Conservation (phyloP, 2,113 vertebrate species). For the Eulemur rufifrons region DNA sequence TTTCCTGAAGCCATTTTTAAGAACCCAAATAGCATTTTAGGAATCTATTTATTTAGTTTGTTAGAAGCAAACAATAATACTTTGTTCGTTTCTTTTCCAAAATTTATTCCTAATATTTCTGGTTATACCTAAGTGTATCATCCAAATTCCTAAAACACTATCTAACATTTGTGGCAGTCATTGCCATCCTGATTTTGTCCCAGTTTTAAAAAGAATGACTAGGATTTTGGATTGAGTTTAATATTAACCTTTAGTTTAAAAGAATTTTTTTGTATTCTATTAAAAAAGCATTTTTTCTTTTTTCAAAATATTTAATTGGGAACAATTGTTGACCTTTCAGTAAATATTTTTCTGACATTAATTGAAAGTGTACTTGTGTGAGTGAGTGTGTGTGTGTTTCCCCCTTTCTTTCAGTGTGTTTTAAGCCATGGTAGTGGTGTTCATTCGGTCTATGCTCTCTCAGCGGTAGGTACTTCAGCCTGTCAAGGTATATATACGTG, state of each 20-base stretch:
- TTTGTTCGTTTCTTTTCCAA: not conserved
- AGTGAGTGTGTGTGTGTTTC: not conserved
- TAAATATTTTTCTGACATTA: not conserved
- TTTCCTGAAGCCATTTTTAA: not conserved
- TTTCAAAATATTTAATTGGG: not conserved
- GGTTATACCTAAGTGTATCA: not conserved
- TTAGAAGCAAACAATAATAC: not conserved
- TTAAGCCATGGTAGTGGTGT: not conserved
- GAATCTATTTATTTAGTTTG: not conserved
- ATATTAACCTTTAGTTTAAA: not conserved
- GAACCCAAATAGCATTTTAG: not conserved
- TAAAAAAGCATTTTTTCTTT: not conserved
- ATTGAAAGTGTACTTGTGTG: not conserved
- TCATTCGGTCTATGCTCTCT: not conserved
- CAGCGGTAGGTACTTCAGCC: not conserved
- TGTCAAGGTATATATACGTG: fast-evolving
- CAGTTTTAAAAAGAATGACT: not conserved
- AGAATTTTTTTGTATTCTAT: not conserved
- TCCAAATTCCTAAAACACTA: not conserved
- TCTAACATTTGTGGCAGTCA: not conserved
- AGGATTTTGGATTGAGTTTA: not conserved
- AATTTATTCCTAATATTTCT: not conserved
- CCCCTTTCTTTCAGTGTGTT: not conserved
- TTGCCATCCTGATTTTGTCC: not conserved
- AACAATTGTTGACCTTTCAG: not conserved